Evolutionary conservation across 2,797 vertebrate species (phyloP).

Genomic region (Tiaroga cobitis): DNA sequence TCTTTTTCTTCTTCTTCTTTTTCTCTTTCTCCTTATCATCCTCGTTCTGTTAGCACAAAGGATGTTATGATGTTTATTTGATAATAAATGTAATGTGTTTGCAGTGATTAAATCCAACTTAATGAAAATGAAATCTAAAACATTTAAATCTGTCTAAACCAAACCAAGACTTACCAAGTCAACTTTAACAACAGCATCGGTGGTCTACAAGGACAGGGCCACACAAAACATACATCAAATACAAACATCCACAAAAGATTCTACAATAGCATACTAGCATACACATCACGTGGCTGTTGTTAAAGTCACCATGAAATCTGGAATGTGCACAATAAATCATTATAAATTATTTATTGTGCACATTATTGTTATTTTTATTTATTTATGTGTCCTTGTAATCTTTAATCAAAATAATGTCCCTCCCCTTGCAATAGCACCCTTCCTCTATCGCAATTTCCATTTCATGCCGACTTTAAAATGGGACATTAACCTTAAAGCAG

Average conservation of each 20-base stretch:
- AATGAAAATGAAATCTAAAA: neutral
- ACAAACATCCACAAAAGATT: conserved; percentile 32
- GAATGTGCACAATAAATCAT: neutral
- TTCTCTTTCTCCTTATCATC: conserved; percentile 83
- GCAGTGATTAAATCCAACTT: neutral
- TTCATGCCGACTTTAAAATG: neutral
- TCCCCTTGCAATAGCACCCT: neutral
- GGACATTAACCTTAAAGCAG: neutral
- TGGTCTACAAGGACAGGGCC: conserved; percentile 79
- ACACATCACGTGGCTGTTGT: conserved; percentile 12
- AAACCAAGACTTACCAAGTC: conserved; percentile 87
- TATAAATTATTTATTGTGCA: neutral
- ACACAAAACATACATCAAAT: conserved; percentile 67
- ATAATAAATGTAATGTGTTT: neutral
- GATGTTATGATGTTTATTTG: neutral
- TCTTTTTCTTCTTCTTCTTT: conserved; percentile 92
- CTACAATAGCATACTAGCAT: conserved; percentile 20
- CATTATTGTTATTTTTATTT: neutral
- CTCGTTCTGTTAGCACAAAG: conserved; percentile 76
- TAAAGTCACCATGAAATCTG: neutral
- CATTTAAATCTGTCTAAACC: neutral
- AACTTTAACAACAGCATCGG: conserved; percentile 94
- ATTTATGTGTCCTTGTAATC: neutral
- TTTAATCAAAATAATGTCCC: neutral
- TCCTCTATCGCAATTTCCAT: neutral